Percentiles rank a stretch among this genome's conserved stretches.
phyloP scores from a whole-genome alignment of 1,140 invertebrate genomes.

The Drosophila ercepeae region DNA sequence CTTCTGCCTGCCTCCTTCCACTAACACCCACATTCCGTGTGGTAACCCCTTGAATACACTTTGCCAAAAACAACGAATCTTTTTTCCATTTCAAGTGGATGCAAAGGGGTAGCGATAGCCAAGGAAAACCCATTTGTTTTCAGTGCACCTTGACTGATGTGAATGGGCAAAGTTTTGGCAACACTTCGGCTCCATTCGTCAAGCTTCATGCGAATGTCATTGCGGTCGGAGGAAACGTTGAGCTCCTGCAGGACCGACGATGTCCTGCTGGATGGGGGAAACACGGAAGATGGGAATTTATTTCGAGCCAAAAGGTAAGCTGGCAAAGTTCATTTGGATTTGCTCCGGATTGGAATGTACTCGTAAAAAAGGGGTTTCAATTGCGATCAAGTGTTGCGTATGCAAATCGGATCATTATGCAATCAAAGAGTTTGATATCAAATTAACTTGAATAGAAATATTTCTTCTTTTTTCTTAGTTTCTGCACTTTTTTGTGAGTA shows the following conservation, averaged over 20 bases:
- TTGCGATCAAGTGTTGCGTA: not conserved
- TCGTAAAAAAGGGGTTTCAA: constrained; percentile 1
- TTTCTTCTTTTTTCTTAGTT: no score
- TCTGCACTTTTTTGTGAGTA: not conserved
- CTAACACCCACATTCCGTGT: constrained; percentile 15
- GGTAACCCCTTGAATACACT: not conserved
- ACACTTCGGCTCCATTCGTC: constrained; percentile 52
- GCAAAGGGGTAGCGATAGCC: no score
- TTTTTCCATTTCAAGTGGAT: no score
- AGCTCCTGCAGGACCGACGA: not conserved
- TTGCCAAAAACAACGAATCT: not conserved
- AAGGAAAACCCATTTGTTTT: no score
- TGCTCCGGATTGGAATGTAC: not conserved
- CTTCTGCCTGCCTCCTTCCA: no score
- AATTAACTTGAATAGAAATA: not conserved
- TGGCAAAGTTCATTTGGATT: constrained; percentile 24
- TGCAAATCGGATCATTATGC: not conserved
- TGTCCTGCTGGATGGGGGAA: not conserved
- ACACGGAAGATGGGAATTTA: not conserved
- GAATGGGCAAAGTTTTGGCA: constrained; percentile 45
- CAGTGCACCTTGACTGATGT: constrained; percentile 39
- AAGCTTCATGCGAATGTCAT: constrained; percentile 50
- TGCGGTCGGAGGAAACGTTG: constrained; percentile 28
- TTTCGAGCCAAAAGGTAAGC: constrained; percentile 9
- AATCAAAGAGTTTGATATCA: not conserved